Percentiles rank a stretch among this genome's conserved stretches.
Evolutionary conservation across 1,140 invertebrate species (phyloP).

Genomic region (Trichonephila inaurata): DNA sequence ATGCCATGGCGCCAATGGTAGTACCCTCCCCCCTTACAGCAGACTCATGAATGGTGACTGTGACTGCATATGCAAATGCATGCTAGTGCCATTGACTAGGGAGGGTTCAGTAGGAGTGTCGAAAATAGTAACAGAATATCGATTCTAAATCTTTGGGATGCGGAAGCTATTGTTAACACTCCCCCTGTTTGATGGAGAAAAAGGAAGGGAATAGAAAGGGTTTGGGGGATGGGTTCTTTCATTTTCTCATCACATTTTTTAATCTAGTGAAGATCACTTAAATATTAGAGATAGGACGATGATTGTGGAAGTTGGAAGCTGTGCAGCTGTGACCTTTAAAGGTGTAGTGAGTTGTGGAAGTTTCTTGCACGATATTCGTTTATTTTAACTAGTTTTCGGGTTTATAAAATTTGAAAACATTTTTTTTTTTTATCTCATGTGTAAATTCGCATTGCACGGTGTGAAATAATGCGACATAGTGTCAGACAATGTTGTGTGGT

Average conservation of each 20-base stretch:
- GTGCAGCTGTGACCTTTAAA: no score
- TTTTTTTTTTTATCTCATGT: no score
- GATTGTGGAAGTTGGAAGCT: no score
- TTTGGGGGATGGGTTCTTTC: background rate
- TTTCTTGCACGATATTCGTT: no score
- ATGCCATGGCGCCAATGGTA: constrained; percentile 9
- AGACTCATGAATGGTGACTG: constrained; percentile 11
- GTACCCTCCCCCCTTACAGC: background rate
- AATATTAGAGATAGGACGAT: no score
- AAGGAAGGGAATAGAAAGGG: background rate
- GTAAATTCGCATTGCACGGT: no score
- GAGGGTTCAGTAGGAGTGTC: constrained; percentile 1
- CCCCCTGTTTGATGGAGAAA: background rate
- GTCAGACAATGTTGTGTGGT: no score
- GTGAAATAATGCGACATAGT: no score
- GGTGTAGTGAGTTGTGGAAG: no score
- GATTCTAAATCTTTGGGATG: constrained; percentile 9
- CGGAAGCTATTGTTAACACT: constrained; percentile 30
- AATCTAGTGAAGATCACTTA: background rate
- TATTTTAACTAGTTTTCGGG: no score
- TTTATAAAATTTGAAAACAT: no score
- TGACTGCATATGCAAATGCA: constrained; percentile 5
- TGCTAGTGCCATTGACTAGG: constrained; percentile 29
- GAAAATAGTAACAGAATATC: constrained; percentile 35
- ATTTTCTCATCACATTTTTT: background rate